Conservation (phyloP, 2,797 vertebrate species). For the Hemibagrus guttatus region DNA sequence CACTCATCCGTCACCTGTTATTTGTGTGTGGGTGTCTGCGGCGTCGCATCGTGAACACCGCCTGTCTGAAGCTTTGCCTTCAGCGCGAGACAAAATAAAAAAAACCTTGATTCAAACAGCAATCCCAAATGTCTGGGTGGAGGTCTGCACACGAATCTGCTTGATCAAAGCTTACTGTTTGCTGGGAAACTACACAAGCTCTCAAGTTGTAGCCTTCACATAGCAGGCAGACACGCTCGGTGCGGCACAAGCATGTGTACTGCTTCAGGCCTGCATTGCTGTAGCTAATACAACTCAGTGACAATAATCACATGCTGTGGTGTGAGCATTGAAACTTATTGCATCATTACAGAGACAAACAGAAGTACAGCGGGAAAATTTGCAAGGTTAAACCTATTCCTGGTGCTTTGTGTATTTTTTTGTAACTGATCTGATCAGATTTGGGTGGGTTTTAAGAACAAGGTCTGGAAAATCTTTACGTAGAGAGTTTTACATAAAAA, state of each 20-base stretch:
- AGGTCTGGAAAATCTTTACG: neutral
- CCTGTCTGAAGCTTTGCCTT: slow-evolving; percentile 13
- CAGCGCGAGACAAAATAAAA: slow-evolving; percentile 9
- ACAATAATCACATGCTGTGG: slow-evolving; percentile 7
- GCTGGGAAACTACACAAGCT: slow-evolving; percentile 35
- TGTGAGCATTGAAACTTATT: neutral
- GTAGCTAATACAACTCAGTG: slow-evolving; percentile 14
- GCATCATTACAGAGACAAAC: neutral
- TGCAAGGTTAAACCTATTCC: neutral
- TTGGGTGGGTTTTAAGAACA: neutral
- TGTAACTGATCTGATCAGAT: neutral
- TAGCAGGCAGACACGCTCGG: slow-evolving; percentile 22
- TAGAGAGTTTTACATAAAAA: neutral
- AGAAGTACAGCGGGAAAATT: neutral
- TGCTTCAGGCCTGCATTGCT: slow-evolving; percentile 8
- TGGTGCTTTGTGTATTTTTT: neutral
- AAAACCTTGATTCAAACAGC: neutral
- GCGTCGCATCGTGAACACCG: neutral
- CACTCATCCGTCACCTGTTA: slow-evolving; percentile 48
- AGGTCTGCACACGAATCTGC: slow-evolving; percentile 8
- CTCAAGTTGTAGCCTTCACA: neutral
- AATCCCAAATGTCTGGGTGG: slow-evolving; percentile 16
- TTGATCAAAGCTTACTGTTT: slow-evolving; percentile 41
- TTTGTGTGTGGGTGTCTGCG: slow-evolving; percentile 21
- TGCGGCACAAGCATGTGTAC: slow-evolving; percentile 23